Conservation (phyloP, 2,113 vertebrate genomes). For the Axis porcinus region DNA sequence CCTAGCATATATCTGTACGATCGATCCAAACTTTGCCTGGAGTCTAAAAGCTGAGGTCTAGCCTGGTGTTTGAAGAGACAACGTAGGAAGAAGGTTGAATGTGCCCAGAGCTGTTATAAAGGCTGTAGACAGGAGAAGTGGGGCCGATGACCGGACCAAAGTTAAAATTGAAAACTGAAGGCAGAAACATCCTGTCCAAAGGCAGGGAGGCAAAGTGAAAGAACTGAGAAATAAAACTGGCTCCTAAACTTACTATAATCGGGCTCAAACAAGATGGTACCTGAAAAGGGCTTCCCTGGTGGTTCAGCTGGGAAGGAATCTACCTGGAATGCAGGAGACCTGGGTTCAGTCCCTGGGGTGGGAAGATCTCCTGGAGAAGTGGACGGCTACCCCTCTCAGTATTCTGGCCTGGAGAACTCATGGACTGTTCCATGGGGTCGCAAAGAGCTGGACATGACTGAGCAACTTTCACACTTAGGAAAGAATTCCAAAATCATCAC, state of each 20-base stretch:
- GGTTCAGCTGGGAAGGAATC: not conserved
- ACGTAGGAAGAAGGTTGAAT: not conserved
- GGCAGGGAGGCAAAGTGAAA: not conserved
- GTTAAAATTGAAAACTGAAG: not conserved
- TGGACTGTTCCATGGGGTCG: not conserved
- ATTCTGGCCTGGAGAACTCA: not conserved
- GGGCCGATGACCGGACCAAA: not conserved
- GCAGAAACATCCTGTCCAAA: not conserved
- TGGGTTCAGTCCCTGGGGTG: not conserved
- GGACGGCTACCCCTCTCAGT: rapidly evolving
- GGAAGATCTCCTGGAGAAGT: not conserved
- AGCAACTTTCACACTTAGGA: not conserved
- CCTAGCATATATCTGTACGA: not conserved
- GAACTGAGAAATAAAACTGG: not conserved
- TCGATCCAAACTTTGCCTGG: not conserved
- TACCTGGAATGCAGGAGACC: not conserved
- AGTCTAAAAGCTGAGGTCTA: not conserved
- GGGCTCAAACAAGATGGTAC: not conserved
- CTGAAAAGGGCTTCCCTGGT: not conserved
- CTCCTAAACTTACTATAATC: not conserved
- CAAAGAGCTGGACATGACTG: not conserved
- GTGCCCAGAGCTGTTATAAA: not conserved
- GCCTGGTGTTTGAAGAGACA: not conserved
- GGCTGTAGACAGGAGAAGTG: not conserved
- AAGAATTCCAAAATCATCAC: not conserved